Conservation (phyloP, 2,888 invertebrate genomes). For the Digitonthophagus gazella region DNA sequence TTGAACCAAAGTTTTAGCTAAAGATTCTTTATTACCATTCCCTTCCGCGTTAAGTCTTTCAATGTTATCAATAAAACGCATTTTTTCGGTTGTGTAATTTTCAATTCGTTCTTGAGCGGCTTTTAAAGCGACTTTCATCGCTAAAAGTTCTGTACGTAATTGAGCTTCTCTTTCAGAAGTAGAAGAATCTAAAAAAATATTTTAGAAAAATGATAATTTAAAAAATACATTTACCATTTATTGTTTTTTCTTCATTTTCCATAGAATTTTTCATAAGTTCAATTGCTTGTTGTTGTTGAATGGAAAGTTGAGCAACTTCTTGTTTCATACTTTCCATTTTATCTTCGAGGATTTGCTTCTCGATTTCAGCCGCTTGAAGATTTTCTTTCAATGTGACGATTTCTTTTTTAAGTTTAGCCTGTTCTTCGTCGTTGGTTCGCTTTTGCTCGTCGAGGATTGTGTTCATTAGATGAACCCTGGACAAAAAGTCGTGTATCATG, state of each 20-base stretch:
- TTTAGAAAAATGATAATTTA: not conserved
- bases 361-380: constrained; percentile 28
- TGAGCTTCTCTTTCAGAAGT: constrained; percentile 39
- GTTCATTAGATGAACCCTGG: constrained; percentile 42
- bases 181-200: constrained; percentile 12
- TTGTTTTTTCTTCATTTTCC: constrained; percentile 21
- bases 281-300: constrained; percentile 33
- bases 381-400: constrained; percentile 29
- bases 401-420: constrained; percentile 32
- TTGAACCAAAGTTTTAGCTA: constrained; percentile 32
- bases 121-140: constrained; percentile 40
- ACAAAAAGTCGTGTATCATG: constrained; percentile 46
- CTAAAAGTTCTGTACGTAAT: constrained; percentile 40
- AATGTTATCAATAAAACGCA: constrained; percentile 38
- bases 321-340: constrained; percentile 39
- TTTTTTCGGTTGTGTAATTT: constrained; percentile 39
- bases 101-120: constrained; percentile 42
- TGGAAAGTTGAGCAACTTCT: constrained; percentile 37
- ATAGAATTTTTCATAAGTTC: constrained; percentile 32
- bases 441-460: constrained; percentile 33
- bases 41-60: constrained; percentile 33
- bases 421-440: constrained; percentile 29
- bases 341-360: constrained; percentile 26
- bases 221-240: not conserved
- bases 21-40: constrained; percentile 27